Base-by-base conservation (phyloP, 30 jellyfish, hydroid and myxozoan species). In the Haliclystus octoradiatus region DNA sequence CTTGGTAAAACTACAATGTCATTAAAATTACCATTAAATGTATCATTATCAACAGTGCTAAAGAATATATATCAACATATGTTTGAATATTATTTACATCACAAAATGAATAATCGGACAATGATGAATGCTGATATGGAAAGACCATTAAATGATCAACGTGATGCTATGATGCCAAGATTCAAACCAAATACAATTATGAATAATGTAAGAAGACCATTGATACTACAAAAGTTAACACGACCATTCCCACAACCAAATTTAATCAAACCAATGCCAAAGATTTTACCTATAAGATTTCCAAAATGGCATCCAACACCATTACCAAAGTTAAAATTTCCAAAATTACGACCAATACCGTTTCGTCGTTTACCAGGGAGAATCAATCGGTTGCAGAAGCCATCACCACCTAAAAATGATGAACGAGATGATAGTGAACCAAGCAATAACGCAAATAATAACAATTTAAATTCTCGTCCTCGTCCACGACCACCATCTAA, bases 31-130 rank as follows among this genome's bases (percentile, higher is more conserved):
- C 99, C 99, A 4, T 72, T 83, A 40, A 91, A 91, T 60, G 99
- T 83, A 30, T 83, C 99, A 23, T 72, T 91, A 27, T 86, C 94
- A 22, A 91, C 99, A 2, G 99, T 91, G 30, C 49, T 91, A 65
- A 91, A 74, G 69, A 91, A 91, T 33, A 91, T 91, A 1, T 91
- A 91, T 62, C 91, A 91, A 23, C 95, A 82, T 35, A 91, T 91
- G 99, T 91, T 84, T 75, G 95, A 60, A 60, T 71, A 91, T 50
- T 91, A 91, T 68, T 65, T 82, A 70, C 90, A 91, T 47, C 82
- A 74, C 30, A 81, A 67, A 22, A 95, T 95, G 27, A 25, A 75
- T 25, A 81, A 82, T 49, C 63, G 73, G 57, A 40, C 14, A 9
- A 9, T 40, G 9, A 40, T 40, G 14, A 19, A 40, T 19, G 57